Evolutionary conservation across 2,113 vertebrate species (phyloP).

Genomic region (Oreocharis arfaki): DNA sequence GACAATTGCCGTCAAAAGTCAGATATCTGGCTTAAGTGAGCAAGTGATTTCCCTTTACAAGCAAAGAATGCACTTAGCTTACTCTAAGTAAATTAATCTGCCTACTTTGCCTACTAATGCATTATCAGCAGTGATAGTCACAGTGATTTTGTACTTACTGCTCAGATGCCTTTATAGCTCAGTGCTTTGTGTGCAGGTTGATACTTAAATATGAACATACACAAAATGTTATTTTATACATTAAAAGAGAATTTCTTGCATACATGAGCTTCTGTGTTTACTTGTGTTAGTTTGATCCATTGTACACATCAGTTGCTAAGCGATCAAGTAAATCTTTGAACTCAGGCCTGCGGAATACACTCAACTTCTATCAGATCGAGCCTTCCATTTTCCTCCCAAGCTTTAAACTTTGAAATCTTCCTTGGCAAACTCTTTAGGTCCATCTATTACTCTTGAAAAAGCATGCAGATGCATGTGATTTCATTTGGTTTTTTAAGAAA

Average conservation of each 20-base stretch:
- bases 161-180: constrained; percentile 66
- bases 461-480: constrained; percentile 13
- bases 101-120: constrained; percentile 83
- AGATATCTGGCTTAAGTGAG: constrained; percentile 88
- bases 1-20: constrained; percentile 90
- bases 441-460: constrained; percentile 34
- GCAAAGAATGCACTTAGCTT: constrained; percentile 98
- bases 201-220: not conserved
- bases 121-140: constrained; percentile 76
- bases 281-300: not conserved
- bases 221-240: not conserved
- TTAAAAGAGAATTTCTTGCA: not conserved
- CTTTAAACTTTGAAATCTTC: constrained; percentile 49
- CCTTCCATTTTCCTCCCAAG: constrained; percentile 20
- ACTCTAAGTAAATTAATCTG: constrained; percentile 89
- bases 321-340: constrained; percentile 14
- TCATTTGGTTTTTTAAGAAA: constrained; percentile 31
- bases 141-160: constrained; percentile 70
- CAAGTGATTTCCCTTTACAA: constrained; percentile 78
- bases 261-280: not conserved
- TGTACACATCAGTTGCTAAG: not conserved
- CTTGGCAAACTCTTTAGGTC: constrained; percentile 42
- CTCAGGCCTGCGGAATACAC: constrained; percentile 9
- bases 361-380: constrained; percentile 12
- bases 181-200: constrained; percentile 42